A percentile compares a stretch with the other conserved stretches of the same genome.
phyloP scores from a whole-genome alignment of 2,888 invertebrate genomes.

The Lottia scabra region DNA sequence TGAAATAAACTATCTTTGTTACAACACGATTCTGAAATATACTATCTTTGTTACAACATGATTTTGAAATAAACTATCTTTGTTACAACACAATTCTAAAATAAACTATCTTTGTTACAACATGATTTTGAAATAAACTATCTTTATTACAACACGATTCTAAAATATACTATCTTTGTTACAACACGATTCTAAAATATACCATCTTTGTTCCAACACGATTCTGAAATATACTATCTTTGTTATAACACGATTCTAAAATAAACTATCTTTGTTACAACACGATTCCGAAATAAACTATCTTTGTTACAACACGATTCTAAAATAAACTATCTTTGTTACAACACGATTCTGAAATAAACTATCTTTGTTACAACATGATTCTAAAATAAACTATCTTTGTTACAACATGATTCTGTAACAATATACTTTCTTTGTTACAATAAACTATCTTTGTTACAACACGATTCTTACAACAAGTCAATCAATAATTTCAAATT shows the following conservation, averaged over 20 bases:
- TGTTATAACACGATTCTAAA: constrained; percentile 44
- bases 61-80: constrained; percentile 30
- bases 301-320: constrained; percentile 47
- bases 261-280: not conserved
- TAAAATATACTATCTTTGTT: constrained; percentile 50
- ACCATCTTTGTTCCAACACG: not conserved
- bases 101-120: constrained; percentile 51
- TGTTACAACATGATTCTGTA: not conserved
- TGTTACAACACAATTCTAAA: constrained; percentile 5
- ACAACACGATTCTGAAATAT: constrained; percentile 24
- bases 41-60: constrained; percentile 50
- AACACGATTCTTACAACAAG: not conserved
- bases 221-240: constrained; percentile 46
- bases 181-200: constrained; percentile 40
- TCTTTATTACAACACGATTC: not conserved
- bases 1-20: constrained; percentile 16
- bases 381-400: constrained; percentile 30
- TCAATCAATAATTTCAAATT: too few species aligned
- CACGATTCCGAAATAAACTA: constrained; percentile 38
- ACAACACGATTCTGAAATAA: constrained; percentile 24
- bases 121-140: constrained; percentile 35
- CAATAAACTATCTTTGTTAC: constrained; percentile 8
- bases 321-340: constrained; percentile 16
- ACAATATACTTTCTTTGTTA: constrained; percentile 50
- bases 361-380: constrained; percentile 50